Evolutionary conservation across 2,113 vertebrate genomes (phyloP), one percentile per base, ranked within the genome.

Genomic region (Cyprinodon variegatus): DNA sequence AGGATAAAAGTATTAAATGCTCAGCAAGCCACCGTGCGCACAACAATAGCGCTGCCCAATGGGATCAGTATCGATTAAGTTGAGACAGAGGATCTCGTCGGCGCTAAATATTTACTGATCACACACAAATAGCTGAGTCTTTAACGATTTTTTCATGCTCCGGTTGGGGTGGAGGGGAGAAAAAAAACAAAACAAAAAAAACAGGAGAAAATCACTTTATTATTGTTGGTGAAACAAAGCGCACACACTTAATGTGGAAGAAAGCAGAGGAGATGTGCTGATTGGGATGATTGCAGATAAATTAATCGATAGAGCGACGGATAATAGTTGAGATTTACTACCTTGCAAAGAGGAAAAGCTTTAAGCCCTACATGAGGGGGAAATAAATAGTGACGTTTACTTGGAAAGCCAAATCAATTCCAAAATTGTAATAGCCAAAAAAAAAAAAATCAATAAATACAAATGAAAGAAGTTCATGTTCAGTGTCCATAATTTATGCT

Each of bases 81-180:
- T 93, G 92, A 95, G 92, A 95, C 96, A 90, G 93, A 95, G 93
- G 94, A 96, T 95, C 94, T 96, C 95, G 94, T 94, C 93, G 82
- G 95, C 95, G 95, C 96, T 97, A 97, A 97, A 98, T 98, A 97
- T 98, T 98, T 97, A 97, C 96, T 95, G 96, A 97, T 97, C 96
- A 95, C 96, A 96, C 95, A 96, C 96, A 96, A 96, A 96, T 96
- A 95, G 95, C 94, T 89, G 92, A 93, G 93, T 94, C 93, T 93
- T 87, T 94, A 97, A 96, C 95, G 96, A 97, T 97, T 96, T 96
- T 93, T 94, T 94, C 93, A 91, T 94, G 93, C 92, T 93, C 84
- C 89, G 92, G 91, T 90, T 91, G 88, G 92, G 94, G 94, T 14
- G 2, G 36, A 11, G 61, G 61, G 61, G 11, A 29, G 29, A 29